Evolutionary conservation across 2,888 invertebrate genomes (phyloP), one percentile per base, ranked within the genome.

Genomic region (Drosophila tripunctata): DNA sequence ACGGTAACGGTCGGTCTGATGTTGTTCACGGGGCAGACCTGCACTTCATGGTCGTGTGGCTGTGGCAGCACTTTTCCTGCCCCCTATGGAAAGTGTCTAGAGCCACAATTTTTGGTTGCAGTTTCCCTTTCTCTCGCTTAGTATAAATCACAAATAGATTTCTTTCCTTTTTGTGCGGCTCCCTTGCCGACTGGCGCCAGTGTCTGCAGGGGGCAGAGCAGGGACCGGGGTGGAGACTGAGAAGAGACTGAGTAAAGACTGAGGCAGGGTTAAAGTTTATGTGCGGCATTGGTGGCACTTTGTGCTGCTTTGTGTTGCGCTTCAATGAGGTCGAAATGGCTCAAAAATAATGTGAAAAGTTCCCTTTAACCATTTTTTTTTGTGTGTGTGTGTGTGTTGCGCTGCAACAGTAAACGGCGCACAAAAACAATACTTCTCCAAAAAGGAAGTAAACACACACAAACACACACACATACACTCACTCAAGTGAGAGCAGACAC

Each of bases 311-410:
- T 86, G 80, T 88, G 83, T 78, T 80, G 83, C 78, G 88, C 88
- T 88, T 86, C 88, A 88, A 86, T 86, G 87, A 86, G 87, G 84
- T 84, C 87, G 84, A 86, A 88, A 84, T 88, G 84, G 86, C 84
- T 88, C 87, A 86, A 84, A 84, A 84, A 88, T 84, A 84, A 88
- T 84, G 84, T 88, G 80, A 75, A 84, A 84, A 84, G 83, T 88
- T 84, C 67, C 71, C 78, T 77, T 86, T 83, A 83, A 86, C 88
- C 73, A 71, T 80, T 83, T 64, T 64, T 69, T 67, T 3, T 27
- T 27, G 7, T 27, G n/a, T n/a, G n/a, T n/a, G n/a, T n/a, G n/a
- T 27, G 27, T 27, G 10, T 27, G 8, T 2, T 27, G 27, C 27
- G 48, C 54, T 54, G 64, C 55, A 33, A 45, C 58, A 65, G 60